Evolutionary conservation across 2,797 vertebrate genomes (phyloP), one percentile per base, ranked within the genome.

Genomic region (Urocyon cinereoargenteus): DNA sequence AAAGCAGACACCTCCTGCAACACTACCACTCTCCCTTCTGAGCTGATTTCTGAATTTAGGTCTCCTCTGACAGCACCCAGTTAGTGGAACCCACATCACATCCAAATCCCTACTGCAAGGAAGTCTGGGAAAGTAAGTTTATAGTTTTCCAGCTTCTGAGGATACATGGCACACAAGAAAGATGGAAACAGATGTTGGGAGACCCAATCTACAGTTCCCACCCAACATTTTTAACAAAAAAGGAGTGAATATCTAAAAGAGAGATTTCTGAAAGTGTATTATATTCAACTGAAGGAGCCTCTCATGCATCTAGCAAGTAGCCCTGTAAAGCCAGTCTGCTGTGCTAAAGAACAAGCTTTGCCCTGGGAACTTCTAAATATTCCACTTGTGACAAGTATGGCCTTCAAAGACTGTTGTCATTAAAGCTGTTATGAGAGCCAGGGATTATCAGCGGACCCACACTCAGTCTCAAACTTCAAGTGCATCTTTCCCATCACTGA

Each of bases 161-260:
- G 14, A 28, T 24, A 45, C 36, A 84, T 19, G 31, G 2, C 28
- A 49, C 9, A 88, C 21, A 31, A 68, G 78, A 61, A 92, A 96
- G 72, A 49, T 1, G 13, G 21, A 64, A 90, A 40, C 40, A 31
- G 19, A 21, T 5, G 2, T 68, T 55, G 53, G 91, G 53, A 87
- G 22, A 90, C 26, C n/a, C 51, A 9, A 34, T 40, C 24, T 55
- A 28, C 24, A 7, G 36, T 78, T 68, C 53, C 28, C 11, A 36
- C 22, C 45, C 55, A 89, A 40, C 55, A 14, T 64, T 84, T 86
- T 70, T 57, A 95, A 61, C 68, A 90, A 85, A 73, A 95, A 62
- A 1, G 72, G 86, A 93, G 18, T 26, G 9, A 83, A 26, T 24
- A 61, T 83, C 51, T 73, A 34, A 72, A 61, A 55, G 73, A 40